These are phyloP conservation scores for Diadromus collaris DNA, from an alignment of 2,888 invertebrate genomes.

Conservation along the genomic window DNA sequence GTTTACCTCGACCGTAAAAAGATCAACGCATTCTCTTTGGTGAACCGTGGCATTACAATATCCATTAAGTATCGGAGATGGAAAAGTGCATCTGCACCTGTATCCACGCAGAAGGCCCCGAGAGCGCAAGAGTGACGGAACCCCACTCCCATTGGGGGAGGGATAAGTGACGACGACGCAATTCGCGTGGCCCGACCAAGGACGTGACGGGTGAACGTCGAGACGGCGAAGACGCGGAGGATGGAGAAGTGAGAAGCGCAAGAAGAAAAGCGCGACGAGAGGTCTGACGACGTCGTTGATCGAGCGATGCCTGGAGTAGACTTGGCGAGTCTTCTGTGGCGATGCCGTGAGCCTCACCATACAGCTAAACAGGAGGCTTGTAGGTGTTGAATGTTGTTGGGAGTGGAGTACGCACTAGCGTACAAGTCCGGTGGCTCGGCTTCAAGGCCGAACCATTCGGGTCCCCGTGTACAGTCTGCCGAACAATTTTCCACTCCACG, in stretches of 20 bases:
- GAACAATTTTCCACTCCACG: slow-evolving; percentile 43
- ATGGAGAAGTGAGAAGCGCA: slow-evolving; percentile 29
- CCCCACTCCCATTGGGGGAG: background rate
- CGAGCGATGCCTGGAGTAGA: slow-evolving; percentile 37
- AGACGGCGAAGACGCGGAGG: slow-evolving; percentile 36
- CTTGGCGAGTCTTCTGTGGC: slow-evolving; percentile 36
- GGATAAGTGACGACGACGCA: slow-evolving; percentile 48
- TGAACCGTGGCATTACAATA: slow-evolving; percentile 9
- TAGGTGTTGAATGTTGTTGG: slow-evolving; percentile 24
- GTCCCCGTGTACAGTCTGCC: slow-evolving; percentile 54
- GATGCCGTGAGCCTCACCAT: slow-evolving; percentile 13
- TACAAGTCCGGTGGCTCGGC: slow-evolving; percentile 42
- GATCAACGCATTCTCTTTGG: background rate
- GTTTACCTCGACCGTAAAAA: too few relatives aligned
- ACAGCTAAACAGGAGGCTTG: background rate
- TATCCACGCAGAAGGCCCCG: background rate
- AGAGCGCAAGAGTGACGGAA: slow-evolving; percentile 38
- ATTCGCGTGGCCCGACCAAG: slow-evolving; percentile 50
- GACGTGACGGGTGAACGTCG: slow-evolving; percentile 34
- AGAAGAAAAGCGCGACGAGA: slow-evolving; percentile 46
- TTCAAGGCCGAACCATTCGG: slow-evolving; percentile 58
- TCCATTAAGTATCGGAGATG: slow-evolving; percentile 25
- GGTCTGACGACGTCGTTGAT: slow-evolving; percentile 36
- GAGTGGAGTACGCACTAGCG: slow-evolving; percentile 36
- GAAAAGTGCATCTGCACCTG: slow-evolving; percentile 24